A percentile compares a stretch with the other conserved stretches of the same genome.
phyloP scores from a whole-genome alignment of 2,888 invertebrate genomes.

The Diploptera punctata region DNA sequence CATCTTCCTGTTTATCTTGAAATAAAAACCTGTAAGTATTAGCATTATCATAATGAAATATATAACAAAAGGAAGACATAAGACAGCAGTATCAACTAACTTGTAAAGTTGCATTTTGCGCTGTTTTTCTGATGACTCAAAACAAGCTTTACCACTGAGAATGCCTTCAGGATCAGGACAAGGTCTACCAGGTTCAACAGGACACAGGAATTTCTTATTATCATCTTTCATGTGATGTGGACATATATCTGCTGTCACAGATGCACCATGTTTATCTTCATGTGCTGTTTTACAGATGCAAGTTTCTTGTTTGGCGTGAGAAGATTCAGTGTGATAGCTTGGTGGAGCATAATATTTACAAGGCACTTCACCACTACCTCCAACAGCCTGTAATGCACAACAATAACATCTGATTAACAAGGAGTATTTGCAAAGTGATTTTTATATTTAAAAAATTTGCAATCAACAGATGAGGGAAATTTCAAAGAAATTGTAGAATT shows the following conservation, averaged over 20 bases:
- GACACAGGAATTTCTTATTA: background rate
- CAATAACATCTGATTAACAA: too few relatives aligned
- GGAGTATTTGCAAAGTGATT: too few relatives aligned
- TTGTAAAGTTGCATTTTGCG: background rate
- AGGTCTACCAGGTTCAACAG: background rate
- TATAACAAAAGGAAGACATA: too few relatives aligned
- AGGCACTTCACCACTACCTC: background rate
- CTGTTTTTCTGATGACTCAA: background rate
- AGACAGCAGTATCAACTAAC: too few relatives aligned
- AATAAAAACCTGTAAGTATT: too few relatives aligned
- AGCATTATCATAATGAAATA: too few relatives aligned
- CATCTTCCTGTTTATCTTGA: too few relatives aligned
- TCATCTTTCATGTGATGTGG: background rate
- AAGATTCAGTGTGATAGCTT: background rate
- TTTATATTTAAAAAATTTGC: too few relatives aligned
- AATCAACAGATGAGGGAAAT: too few relatives aligned
- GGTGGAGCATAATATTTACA: background rate
- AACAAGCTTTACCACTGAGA: background rate
- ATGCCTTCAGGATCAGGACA: background rate
- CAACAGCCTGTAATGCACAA: too few relatives aligned
- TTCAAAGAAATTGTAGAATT: too few relatives aligned
- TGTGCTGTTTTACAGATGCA: background rate
- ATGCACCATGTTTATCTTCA: background rate
- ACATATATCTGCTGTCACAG: background rate
- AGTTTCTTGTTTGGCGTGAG: too few relatives aligned